A percentile compares a stretch with the other conserved stretches of the same genome.
phyloP scores from a whole-genome alignment of 1,140 invertebrate genomes.

The Cydia pomonella region DNA sequence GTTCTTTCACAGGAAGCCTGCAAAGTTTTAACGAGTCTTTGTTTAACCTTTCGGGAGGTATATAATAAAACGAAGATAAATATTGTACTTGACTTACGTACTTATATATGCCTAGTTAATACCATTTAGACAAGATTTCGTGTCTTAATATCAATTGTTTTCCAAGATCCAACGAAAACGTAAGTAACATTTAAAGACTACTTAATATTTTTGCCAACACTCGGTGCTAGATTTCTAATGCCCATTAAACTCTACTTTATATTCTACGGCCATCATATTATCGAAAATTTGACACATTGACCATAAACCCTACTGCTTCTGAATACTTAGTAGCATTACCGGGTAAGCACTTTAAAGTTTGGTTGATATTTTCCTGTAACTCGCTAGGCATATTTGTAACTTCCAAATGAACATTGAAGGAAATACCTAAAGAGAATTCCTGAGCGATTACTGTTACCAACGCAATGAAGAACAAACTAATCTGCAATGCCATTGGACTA shows the following conservation, averaged over 20 bases:
- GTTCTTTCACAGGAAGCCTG: not conserved
- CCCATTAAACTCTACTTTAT: slow-evolving; percentile 12
- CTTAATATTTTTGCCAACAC: slow-evolving; percentile 8
- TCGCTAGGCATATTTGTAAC: too few relatives aligned
- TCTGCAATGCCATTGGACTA: too few relatives aligned
- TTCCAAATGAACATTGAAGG: not conserved
- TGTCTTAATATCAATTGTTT: not conserved
- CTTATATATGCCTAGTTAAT: not conserved
- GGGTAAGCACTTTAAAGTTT: not conserved
- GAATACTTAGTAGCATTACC: slow-evolving; percentile 19
- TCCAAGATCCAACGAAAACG: too few relatives aligned
- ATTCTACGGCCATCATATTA: slow-evolving; percentile 19
- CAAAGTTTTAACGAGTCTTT: not conserved
- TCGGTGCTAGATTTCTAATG: not conserved
- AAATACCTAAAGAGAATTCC: not conserved
- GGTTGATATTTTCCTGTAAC: too few relatives aligned
- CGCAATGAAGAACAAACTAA: not conserved
- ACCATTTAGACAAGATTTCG: not conserved
- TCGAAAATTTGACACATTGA: slow-evolving; percentile 27
- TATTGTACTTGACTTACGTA: not conserved
- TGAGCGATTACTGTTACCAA: slow-evolving; percentile 2
- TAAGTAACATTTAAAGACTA: not conserved
- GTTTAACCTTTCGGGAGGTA: not conserved
- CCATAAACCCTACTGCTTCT: slow-evolving; percentile 4
- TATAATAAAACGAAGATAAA: not conserved